Evolutionary conservation across 2,888 invertebrate species (phyloP).

Genomic region (Plutella xylostella): DNA sequence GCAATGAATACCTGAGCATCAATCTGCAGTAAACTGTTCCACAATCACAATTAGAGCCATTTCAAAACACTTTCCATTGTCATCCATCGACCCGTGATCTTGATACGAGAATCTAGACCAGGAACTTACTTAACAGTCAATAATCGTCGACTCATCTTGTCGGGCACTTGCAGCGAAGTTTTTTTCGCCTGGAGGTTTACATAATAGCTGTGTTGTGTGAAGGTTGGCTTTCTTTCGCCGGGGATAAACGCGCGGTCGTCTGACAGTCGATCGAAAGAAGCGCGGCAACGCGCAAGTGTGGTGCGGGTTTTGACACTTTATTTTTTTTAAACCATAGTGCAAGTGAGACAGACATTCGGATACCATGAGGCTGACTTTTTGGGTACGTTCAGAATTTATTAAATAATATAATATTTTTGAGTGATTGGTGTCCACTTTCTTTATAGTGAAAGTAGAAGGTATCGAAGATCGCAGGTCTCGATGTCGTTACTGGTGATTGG

Average conservation of each 20-base stretch:
- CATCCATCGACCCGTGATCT: neutral
- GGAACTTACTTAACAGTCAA: slow-evolving; percentile 4
- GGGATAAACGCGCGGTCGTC: slow-evolving; percentile 49
- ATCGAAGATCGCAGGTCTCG: slow-evolving; percentile 30
- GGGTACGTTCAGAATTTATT: slow-evolving; percentile 41
- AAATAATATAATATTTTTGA: slow-evolving; percentile 11
- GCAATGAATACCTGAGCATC: no score
- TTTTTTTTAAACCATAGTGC: slow-evolving; percentile 42
- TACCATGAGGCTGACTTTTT: slow-evolving; percentile 62
- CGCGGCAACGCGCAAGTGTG: slow-evolving; percentile 57
- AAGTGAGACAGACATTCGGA: slow-evolving; percentile 40
- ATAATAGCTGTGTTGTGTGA: slow-evolving; percentile 36
- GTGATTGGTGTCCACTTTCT: slow-evolving; percentile 35
- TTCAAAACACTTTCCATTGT: no score
- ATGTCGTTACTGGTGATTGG: slow-evolving; percentile 22
- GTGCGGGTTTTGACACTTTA: slow-evolving; percentile 34
- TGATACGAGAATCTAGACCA: slow-evolving; percentile 5
- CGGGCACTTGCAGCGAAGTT: neutral
- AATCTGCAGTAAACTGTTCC: no score
- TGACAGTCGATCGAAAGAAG: slow-evolving; percentile 48
- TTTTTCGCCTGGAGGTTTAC: neutral
- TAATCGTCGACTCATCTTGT: neutral
- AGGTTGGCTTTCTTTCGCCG: slow-evolving; percentile 56
- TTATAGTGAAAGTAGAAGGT: slow-evolving; percentile 43
- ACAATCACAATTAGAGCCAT: no score